Percentiles rank a stretch among this genome's conserved stretches.
These are phyloP conservation scores for Habrosyne pyritoides DNA, from an alignment of 2,888 invertebrate species.

Conservation along the genomic window DNA sequence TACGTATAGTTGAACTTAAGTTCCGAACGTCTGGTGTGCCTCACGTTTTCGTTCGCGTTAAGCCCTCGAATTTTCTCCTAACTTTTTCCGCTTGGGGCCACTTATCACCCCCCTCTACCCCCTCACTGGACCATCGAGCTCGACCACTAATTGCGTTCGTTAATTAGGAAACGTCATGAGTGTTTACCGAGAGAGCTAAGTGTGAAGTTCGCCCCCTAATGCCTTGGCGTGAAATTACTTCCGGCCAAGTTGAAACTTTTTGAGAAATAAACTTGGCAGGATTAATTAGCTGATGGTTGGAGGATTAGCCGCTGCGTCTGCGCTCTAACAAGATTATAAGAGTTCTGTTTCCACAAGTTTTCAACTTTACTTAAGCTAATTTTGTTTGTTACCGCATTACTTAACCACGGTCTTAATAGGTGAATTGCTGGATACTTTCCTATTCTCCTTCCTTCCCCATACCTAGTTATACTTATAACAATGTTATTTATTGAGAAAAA, in stretches of 20 bases:
- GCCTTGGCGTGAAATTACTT: conserved; percentile 80
- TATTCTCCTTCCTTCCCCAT: conserved; percentile 16
- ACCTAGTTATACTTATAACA: conserved; percentile 20
- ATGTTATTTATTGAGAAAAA: too few species aligned
- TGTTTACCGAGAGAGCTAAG: conserved; percentile 82
- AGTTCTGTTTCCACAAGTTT: conserved; percentile 78
- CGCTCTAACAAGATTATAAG: conserved; percentile 81
- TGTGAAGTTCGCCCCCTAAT: conserved; percentile 80
- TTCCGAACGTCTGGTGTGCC: conserved; percentile 44
- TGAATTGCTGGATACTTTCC: conserved; percentile 24
- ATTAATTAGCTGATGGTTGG: conserved; percentile 83
- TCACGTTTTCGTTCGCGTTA: conserved; percentile 58
- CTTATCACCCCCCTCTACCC: conserved; percentile 66
- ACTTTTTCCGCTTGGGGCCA: conserved; percentile 77
- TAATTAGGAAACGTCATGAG: conserved; percentile 84
- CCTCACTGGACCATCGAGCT: conserved; percentile 66
- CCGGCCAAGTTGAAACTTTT: conserved; percentile 78
- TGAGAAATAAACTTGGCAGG: conserved; percentile 78
- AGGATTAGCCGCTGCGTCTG: conserved; percentile 76
- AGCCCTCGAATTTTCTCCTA: conserved; percentile 76
- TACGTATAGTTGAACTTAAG: conserved; percentile 17
- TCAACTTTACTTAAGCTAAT: conserved; percentile 77
- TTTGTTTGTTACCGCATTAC: conserved; percentile 64
- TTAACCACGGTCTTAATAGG: conserved; percentile 32
- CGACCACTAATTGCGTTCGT: conserved; percentile 83